These are phyloP conservation scores for Heterodera schachtii DNA, from an alignment of 1,140 invertebrate genomes.

Conservation along the genomic window DNA sequence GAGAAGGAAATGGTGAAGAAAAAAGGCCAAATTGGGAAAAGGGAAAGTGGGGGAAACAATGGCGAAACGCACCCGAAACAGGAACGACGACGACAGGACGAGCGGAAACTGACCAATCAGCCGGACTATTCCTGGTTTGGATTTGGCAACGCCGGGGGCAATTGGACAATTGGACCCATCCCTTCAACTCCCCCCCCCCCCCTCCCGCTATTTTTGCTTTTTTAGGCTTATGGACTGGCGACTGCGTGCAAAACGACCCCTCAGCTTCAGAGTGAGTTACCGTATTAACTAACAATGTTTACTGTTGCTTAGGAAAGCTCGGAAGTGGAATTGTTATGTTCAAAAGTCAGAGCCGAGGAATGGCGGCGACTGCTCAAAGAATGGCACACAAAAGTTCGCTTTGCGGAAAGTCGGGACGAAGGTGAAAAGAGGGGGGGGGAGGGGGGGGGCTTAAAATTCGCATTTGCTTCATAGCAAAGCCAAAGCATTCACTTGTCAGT, in stretches of 20 bases:
- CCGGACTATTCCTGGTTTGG: slow-evolving; percentile 23
- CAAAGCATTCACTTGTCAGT: background rate
- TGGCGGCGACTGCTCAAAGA: slow-evolving; percentile 21
- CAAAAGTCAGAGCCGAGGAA: slow-evolving; percentile 23
- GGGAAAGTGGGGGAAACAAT: too few relatives aligned
- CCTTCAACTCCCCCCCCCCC: too few relatives aligned
- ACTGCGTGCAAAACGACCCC: slow-evolving; percentile 26
- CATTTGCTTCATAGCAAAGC: background rate
- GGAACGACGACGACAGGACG: slow-evolving; percentile 24
- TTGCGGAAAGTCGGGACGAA: slow-evolving; percentile 21
- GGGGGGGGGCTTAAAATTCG: too few relatives aligned
- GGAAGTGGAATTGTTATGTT: slow-evolving; percentile 17
- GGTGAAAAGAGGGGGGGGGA: background rate
- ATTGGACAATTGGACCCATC: too few relatives aligned
- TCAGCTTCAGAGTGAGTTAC: slow-evolving; percentile 11
- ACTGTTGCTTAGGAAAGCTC: slow-evolving; percentile 16
- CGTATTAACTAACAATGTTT: background rate
- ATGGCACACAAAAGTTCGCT: slow-evolving; percentile 23
- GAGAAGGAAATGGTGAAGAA: slow-evolving; percentile 9
- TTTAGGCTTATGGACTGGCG: slow-evolving; percentile 22
- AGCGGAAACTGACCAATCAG: slow-evolving; percentile 19
- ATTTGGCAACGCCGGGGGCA: background rate
- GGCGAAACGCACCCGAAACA: background rate
- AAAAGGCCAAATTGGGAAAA: background rate
- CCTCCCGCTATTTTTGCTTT: background rate